Conservation (phyloP, 2,888 invertebrate species). For the Tiphia femorata region DNA sequence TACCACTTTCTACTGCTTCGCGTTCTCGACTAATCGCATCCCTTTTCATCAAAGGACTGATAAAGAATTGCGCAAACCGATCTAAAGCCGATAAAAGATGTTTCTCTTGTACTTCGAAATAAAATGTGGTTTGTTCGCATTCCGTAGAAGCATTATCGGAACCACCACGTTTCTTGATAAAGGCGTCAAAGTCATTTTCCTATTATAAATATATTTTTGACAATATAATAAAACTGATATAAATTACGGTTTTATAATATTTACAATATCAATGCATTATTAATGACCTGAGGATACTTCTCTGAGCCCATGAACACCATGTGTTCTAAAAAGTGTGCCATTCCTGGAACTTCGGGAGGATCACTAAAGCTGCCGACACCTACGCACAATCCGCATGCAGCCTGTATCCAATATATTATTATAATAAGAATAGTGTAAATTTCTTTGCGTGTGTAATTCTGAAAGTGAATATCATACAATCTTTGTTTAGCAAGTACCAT, state of each 20-base stretch:
- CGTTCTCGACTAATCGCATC: constrained; percentile 89
- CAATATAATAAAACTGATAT: background rate
- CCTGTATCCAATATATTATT: constrained; percentile 62
- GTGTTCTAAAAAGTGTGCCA: constrained; percentile 90
- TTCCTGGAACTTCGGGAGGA: constrained; percentile 80
- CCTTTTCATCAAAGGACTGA: constrained; percentile 85
- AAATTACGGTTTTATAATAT: background rate
- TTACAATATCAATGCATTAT: background rate
- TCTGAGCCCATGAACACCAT: constrained; percentile 97
- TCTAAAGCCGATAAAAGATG: constrained; percentile 83
- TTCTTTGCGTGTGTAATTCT: no score
- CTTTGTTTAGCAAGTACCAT: constrained; percentile 49
- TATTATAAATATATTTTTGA: constrained; percentile 23
- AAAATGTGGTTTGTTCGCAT: constrained; percentile 87
- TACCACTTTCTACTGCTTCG: constrained; percentile 89
- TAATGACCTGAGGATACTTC: constrained; percentile 89
- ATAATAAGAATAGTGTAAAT: background rate
- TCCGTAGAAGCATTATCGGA: constrained; percentile 90
- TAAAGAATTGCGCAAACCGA: constrained; percentile 90
- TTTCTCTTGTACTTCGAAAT: constrained; percentile 89
- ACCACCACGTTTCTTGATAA: constrained; percentile 82
- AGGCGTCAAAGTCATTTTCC: constrained; percentile 65
- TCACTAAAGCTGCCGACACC: constrained; percentile 86
- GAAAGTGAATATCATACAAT: background rate
- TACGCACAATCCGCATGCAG: constrained; percentile 82